These are phyloP conservation scores for Brachyhypopomus occidentalis DNA, from an alignment of 2,113 vertebrate species.

Conservation along the genomic window DNA sequence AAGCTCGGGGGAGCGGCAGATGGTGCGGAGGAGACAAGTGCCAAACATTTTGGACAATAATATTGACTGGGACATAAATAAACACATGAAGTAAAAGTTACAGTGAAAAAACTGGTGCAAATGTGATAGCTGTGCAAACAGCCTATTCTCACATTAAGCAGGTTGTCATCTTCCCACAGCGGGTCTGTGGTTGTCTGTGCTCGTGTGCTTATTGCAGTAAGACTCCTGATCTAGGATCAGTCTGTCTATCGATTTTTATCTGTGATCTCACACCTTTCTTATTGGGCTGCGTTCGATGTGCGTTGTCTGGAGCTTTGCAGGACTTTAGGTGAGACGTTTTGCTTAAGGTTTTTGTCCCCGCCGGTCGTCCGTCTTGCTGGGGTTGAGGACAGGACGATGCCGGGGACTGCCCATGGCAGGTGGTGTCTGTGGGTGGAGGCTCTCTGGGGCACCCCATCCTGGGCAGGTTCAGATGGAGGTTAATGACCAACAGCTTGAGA, in stretches of 20 bases:
- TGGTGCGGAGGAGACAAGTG: conserved; percentile 36
- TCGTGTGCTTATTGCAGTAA: not conserved
- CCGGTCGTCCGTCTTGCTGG: not conserved
- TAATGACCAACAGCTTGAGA: conserved; percentile 14
- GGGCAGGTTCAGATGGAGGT: conserved; percentile 53
- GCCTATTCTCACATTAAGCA: not conserved
- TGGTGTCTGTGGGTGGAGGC: conserved; percentile 66
- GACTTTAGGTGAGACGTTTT: no score
- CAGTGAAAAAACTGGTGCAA: not conserved
- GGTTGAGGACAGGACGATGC: conserved; percentile 7
- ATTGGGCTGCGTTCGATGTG: not conserved
- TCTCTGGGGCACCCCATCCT: not conserved
- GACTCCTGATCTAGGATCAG: not conserved
- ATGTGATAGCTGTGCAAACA: not conserved
- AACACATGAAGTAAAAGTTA: not conserved
- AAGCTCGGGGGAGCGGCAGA: conserved; percentile 21
- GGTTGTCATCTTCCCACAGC: not conserved
- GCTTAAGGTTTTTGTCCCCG: no score
- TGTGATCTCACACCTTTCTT: no score
- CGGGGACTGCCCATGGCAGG: conserved; percentile 66
- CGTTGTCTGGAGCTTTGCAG: not conserved
- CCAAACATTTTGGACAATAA: conserved; percentile 38
- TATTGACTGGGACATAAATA: conserved; percentile 37
- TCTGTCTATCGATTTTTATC: no score
- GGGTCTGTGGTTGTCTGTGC: not conserved